phyloP scores from a whole-genome alignment of 2,888 invertebrate species.

The Torymus aiolomorphi region DNA sequence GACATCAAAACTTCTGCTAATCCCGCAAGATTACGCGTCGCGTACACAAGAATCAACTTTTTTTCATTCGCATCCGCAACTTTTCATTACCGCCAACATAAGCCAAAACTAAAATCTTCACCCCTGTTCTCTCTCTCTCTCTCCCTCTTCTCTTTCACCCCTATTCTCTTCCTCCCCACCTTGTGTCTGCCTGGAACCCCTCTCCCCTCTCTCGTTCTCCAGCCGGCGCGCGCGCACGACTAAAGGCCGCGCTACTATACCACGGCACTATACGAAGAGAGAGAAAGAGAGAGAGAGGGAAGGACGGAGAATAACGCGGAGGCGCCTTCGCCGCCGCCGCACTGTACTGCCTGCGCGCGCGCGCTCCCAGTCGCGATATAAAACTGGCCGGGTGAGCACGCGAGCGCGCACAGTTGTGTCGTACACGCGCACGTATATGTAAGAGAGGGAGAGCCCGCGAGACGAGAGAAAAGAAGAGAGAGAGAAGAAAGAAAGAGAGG shows the following conservation, averaged over 20 bases:
- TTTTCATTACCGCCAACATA: too few relatives aligned
- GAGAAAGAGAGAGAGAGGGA: neutral
- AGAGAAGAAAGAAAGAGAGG: too few relatives aligned
- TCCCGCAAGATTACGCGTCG: too few relatives aligned
- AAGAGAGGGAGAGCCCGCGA: neutral
- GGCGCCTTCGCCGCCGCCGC: conserved; percentile 47
- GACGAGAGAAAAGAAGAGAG: too few relatives aligned
- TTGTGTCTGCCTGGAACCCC: conserved; percentile 3
- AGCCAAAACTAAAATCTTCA: too few relatives aligned
- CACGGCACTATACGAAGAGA: conserved; percentile 39
- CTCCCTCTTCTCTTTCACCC: neutral
- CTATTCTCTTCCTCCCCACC: conserved; percentile 3
- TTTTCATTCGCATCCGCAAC: too few relatives aligned
- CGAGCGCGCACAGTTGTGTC: conserved; percentile 44
- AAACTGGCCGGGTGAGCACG: conserved; percentile 64
- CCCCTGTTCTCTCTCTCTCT: neutral
- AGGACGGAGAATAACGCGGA: neutral
- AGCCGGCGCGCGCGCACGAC: neutral
- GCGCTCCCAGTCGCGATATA: conserved; percentile 70
- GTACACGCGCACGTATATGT: conserved; percentile 8
- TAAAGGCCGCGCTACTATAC: neutral
- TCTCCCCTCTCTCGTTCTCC: conserved; percentile 44
- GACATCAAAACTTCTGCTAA: too few relatives aligned
- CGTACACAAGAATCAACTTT: too few relatives aligned
- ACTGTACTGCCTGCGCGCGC: conserved; percentile 54